Evolutionary conservation across 2,888 invertebrate genomes (phyloP), one percentile per base, ranked within the genome.

Genomic region (Eledone cirrhosa): DNA sequence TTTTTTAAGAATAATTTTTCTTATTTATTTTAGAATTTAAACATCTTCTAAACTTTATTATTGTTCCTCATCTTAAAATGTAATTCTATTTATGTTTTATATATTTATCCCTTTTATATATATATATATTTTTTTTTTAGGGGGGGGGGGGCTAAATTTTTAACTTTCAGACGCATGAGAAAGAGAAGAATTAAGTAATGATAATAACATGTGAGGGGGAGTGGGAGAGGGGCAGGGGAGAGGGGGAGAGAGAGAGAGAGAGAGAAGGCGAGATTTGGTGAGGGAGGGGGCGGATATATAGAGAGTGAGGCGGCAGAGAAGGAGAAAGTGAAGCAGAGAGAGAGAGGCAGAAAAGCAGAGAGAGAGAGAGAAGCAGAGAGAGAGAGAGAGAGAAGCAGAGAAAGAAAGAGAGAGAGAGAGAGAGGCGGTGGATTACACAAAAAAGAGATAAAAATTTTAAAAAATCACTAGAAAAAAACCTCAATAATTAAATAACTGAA

Each of bases 281-380:
- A 31, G 19, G 22, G 19, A 27, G 14, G 19, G 5, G 22, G 16
- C 8, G 19, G 69, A 19, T 27, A 29, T 16, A 29, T 4, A 14
- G 19, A 5, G 13, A 5, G 14, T 7, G 29, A 13, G 29, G 7
- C 19, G 22, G 29, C 16, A 22, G 22, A 22, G 22, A 7, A 13
- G 65, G 3, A n/a, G 11, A 4, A 24, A 4, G 24, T 13, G 0
- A 27, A n/a, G 24, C 8, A 19, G 19, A 0, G 11, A 27, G 27
- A 19, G 8, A 0, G 13, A 1, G 13, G 3, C 2, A 11, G 67
- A 27, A 1, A 29, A 14, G 13, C 4, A 0, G 16, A n/a, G 24
- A n/a, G 14, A 27, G 0, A 19, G n/a, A n/a, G 16, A 16, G 0
- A 24, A 1, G 2, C 3, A 19, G 3, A 7, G 33, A 0, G 8